Conservation (phyloP, 2,797 vertebrate species). For the Myotis myotis region DNA sequence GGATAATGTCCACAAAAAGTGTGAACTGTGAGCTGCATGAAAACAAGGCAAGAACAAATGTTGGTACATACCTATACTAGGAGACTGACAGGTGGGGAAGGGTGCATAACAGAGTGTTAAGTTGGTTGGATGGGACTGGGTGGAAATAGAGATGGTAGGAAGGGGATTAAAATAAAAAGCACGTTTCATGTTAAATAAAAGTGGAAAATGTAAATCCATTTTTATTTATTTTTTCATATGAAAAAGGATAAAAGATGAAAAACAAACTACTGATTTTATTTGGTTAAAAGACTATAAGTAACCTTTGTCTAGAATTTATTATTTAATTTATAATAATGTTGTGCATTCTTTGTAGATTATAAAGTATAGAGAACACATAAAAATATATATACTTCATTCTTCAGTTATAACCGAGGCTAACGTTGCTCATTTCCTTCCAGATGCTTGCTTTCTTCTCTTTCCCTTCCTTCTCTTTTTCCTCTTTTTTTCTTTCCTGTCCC, state of each 20-base stretch:
- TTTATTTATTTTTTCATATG: background rate
- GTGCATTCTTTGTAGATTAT: background rate
- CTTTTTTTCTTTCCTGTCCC: background rate
- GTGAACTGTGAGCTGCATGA: background rate
- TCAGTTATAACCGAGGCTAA: background rate
- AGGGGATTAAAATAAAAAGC: background rate
- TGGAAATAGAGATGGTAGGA: background rate
- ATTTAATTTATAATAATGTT: background rate
- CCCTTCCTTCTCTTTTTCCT: background rate
- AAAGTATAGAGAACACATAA: background rate
- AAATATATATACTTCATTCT: background rate
- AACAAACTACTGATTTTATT: background rate
- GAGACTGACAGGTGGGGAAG: background rate
- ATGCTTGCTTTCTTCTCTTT: background rate
- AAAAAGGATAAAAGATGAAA: background rate
- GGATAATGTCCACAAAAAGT: background rate
- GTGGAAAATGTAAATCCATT: background rate
- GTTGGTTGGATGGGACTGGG: too few species aligned
- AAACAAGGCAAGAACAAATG: background rate
- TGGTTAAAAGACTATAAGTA: background rate
- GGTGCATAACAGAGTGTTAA: background rate
- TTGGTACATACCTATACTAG: background rate
- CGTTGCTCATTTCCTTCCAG: background rate
- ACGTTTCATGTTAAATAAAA: background rate
- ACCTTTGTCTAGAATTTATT: background rate